Percentiles rank a stretch among this genome's conserved stretches.
phyloP scores from a whole-genome alignment of 1,140 invertebrate species.

The Catajapyx aquilonaris region DNA sequence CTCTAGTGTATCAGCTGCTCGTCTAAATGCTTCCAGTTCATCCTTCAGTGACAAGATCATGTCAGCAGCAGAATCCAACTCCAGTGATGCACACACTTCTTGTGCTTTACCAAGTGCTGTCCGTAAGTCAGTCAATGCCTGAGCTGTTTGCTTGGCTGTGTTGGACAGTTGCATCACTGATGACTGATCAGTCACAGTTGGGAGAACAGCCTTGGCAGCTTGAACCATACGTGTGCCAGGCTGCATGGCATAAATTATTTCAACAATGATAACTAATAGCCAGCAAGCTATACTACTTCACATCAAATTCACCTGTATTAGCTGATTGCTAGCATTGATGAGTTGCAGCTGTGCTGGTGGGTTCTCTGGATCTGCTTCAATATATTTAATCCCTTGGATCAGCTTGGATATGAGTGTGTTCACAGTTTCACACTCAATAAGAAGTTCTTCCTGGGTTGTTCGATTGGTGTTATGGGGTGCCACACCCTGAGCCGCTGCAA shows the following conservation, averaged over 20 bases:
- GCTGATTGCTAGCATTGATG: constrained; percentile 69
- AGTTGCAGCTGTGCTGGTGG: constrained; percentile 55
- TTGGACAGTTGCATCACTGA: constrained; percentile 47
- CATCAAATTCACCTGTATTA: constrained; percentile 36
- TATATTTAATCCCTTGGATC: constrained; percentile 58
- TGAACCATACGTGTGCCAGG: constrained; percentile 45
- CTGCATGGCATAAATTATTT: constrained; percentile 14
- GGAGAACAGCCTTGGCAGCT: constrained; percentile 57
- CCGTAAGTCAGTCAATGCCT: constrained; percentile 54
- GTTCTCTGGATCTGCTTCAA: constrained; percentile 44
- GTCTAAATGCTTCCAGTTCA: constrained; percentile 60
- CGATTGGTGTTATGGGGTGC: constrained; percentile 44
- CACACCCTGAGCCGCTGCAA: constrained; percentile 61
- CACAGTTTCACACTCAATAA: constrained; percentile 51
- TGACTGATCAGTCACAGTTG: constrained; percentile 62
- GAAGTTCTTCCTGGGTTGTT: constrained; percentile 44
- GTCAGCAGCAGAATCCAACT: constrained; percentile 61
- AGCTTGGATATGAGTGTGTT: constrained; percentile 59
- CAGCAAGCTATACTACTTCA: no score
- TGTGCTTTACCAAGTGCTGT: constrained; percentile 61
- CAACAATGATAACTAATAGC: no score
- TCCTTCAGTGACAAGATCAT: constrained; percentile 54
- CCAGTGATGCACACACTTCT: constrained; percentile 69
- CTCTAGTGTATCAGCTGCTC: constrained; percentile 41
- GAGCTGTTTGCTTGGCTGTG: constrained; percentile 48